Percentiles rank a stretch among this genome's conserved stretches.
phyloP scores from a whole-genome alignment of 2,113 vertebrate genomes.

The Sprattus sprattus region DNA sequence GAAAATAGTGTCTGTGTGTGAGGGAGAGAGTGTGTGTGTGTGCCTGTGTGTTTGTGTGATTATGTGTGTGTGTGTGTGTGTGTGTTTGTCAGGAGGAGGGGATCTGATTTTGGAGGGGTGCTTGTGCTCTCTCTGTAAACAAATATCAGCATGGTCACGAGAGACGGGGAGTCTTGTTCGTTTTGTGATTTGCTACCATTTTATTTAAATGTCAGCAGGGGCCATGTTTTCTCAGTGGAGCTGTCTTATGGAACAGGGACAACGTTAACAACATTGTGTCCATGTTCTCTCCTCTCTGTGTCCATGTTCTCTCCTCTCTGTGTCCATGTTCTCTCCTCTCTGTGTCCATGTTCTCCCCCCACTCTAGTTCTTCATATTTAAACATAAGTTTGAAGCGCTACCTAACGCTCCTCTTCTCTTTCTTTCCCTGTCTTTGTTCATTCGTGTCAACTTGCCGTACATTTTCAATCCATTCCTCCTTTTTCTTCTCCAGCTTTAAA shows the following conservation, averaged over 20 bases:
- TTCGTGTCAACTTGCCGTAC: not conserved
- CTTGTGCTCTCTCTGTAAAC: not conserved
- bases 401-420: not conserved
- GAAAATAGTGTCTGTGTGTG: not conserved
- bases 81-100: not conserved
- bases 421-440: not conserved
- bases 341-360: too few species aligned
- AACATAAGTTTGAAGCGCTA: too few species aligned
- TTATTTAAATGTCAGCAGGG: not conserved
- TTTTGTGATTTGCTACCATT: not conserved
- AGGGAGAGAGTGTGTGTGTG: not conserved
- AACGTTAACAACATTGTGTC: too few species aligned
- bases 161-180: not conserved
- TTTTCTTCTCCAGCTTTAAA: not conserved
- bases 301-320: too few species aligned
- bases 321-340: too few species aligned
- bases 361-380: too few species aligned
- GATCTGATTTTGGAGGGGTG: not conserved
- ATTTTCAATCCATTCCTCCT: too few species aligned
- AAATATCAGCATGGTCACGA: not conserved
- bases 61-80: not conserved
- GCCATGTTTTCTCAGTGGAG: not conserved
- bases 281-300: too few species aligned
- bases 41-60: not conserved
- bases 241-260: too few species aligned